Evolutionary conservation across 2,113 vertebrate genomes (phyloP), one percentile per base, ranked within the genome.

Genomic region (Neolamprologus variostigma): DNA sequence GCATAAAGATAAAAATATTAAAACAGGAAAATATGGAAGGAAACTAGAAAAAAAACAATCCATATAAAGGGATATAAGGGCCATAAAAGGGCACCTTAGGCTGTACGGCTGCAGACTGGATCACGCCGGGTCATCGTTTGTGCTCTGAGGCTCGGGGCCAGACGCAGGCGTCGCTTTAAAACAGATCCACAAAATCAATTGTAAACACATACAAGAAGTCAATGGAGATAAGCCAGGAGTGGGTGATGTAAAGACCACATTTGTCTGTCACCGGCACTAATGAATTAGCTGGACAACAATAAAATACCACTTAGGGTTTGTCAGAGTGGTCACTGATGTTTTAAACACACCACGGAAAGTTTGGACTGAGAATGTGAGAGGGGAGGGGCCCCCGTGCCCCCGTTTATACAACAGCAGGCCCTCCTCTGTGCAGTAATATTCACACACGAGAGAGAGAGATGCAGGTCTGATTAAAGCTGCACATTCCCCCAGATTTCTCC

Each of bases 391-490:
- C 50, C 16, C 33, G 54, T 47, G 84, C 45, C 23, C 45, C 86
- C 17, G 76, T 45, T 82, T 59, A 82, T 19, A 76, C 78, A 89
- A 86, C 55, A 84, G 84, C 79, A 59, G 76, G 87, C 81, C 81
- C 80, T 80, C 53, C 16, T 35, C 19, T 82, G 61, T 51, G 76
- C 50, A 73, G 78, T 14, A 78, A 26, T 76, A 14, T 33, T 8
- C 31, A 45, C 55, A 78, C 53, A 23, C 53, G 4, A 2, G 14
- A 16, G 5, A 31, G 86, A 93, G 17, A 66, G 80, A 93, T 86
- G 68, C 85, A 85, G 81, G 90, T 91, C 89, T 93, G 91, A 95
- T 95, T 93, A 94, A 94, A 95, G 89, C 86, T 91, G 90, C 91
- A 92, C 92, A 93, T 94, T 93, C 89, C 87, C 40, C 76, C 82